phyloP scores from a whole-genome alignment of 2,888 invertebrate species.

The Drosophila quinaria region DNA sequence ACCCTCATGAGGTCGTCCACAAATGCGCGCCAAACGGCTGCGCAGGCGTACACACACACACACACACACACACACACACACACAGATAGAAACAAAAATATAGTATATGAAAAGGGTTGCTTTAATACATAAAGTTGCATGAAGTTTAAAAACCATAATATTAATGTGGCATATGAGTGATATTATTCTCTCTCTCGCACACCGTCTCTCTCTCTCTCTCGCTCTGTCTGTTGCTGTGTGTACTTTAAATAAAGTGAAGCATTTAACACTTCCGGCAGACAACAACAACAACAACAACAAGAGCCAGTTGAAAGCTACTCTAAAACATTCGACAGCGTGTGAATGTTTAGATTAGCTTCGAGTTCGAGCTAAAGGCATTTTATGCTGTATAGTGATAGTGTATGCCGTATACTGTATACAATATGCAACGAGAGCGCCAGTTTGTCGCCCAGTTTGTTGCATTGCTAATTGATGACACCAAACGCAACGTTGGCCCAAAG shows the following conservation, averaged over 20 bases:
- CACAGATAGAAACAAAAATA: constrained; percentile 1
- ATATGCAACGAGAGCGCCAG: constrained; percentile 12
- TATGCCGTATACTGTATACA: too few species aligned
- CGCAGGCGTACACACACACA: constrained; percentile 56
- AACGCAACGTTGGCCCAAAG: not conserved
- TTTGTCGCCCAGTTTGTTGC: constrained; percentile 5
- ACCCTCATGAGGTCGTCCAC: constrained; percentile 48
- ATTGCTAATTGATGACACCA: constrained; percentile 25
- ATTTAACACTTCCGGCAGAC: constrained; percentile 80
- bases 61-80: constrained; percentile 7
- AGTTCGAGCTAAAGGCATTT: constrained; percentile 22
- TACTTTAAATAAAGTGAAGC: constrained; percentile 81
- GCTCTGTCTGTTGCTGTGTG: constrained; percentile 39
- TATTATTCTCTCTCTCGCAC: constrained; percentile 47
- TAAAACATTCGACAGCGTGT: constrained; percentile 67
- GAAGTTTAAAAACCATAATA: constrained; percentile 67
- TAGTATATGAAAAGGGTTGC: constrained; percentile 58
- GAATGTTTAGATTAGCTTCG: constrained; percentile 64
- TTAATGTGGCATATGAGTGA: constrained; percentile 76
- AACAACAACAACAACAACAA: constrained; percentile 48
- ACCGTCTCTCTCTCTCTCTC: not conserved
- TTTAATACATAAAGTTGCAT: constrained; percentile 22
- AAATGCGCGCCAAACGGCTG: constrained; percentile 75
- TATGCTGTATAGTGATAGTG: not conserved
- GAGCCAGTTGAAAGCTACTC: constrained; percentile 31